These are phyloP conservation scores for Ctenicera cuprea DNA, from an alignment of 2,888 invertebrate genomes.

Conservation along the genomic window DNA sequence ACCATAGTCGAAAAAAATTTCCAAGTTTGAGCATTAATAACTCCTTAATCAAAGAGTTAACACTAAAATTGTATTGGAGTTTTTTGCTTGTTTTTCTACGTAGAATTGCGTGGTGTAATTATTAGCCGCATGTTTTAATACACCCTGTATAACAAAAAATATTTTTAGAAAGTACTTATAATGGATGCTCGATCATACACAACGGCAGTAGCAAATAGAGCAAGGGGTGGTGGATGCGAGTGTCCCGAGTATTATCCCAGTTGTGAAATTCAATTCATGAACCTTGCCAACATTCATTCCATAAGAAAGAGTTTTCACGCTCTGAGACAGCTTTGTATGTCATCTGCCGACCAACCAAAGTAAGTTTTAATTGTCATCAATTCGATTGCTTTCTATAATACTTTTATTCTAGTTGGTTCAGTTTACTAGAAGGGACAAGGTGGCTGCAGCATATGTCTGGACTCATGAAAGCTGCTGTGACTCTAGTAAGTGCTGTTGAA, in stretches of 20 bases:
- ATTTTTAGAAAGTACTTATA: constrained; percentile 85
- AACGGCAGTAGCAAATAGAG: constrained; percentile 96
- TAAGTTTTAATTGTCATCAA: constrained; percentile 69
- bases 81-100: too few relatives aligned
- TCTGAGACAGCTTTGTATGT: constrained; percentile 86
- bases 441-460: constrained; percentile 95
- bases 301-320: constrained; percentile 95
- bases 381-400: not conserved
- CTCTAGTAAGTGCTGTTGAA: constrained; percentile 87
- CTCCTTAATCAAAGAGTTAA: too few relatives aligned
- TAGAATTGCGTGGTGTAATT: too few relatives aligned
- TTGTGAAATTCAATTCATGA: constrained; percentile 98
- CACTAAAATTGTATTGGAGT: too few relatives aligned
- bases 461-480: constrained; percentile 86
- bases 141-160: too few relatives aligned
- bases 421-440: constrained; percentile 89
- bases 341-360: constrained; percentile 87
- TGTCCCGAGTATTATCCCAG: constrained; percentile 96
- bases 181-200: constrained; percentile 97
- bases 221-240: constrained; percentile 97
- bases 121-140: too few relatives aligned
- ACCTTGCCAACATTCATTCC: constrained; percentile 97
- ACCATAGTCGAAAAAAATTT: too few relatives aligned
- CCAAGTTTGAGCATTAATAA: too few relatives aligned
- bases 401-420: constrained; percentile 85